Percentiles rank a stretch among this genome's conserved stretches.
These are phyloP conservation scores for Euphonia xanthogaster DNA, from an alignment of 2,797 vertebrate species.

Conservation along the genomic window DNA sequence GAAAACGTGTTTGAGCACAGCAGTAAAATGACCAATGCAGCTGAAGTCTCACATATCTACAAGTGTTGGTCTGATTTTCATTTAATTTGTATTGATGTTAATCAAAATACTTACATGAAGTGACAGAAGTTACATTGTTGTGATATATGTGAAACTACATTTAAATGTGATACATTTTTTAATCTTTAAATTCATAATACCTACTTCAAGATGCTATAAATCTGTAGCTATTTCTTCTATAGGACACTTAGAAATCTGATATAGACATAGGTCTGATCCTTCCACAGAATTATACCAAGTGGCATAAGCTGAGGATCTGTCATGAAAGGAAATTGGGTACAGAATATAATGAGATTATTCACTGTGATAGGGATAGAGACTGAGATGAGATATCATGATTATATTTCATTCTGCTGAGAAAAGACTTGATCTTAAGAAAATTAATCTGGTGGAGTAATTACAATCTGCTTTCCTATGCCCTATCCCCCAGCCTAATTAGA, in stretches of 20 bases:
- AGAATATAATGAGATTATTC: conserved; percentile 15
- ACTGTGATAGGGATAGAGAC: not conserved
- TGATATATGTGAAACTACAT: not conserved
- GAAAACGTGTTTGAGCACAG: not conserved
- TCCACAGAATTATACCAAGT: not conserved
- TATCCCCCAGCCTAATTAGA: not conserved
- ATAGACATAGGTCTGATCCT: not conserved
- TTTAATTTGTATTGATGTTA: not conserved
- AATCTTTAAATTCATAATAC: not conserved
- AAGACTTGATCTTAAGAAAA: not conserved
- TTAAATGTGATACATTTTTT: not conserved
- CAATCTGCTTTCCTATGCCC: not conserved
- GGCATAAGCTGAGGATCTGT: not conserved
- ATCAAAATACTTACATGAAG: not conserved
- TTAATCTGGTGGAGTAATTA: conserved; percentile 10
- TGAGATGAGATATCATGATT: conserved; percentile 4
- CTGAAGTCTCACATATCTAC: not conserved
- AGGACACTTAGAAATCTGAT: not conserved
- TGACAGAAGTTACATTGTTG: not conserved
- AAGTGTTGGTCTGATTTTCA: not conserved
- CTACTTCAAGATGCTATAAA: not conserved
- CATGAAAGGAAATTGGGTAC: conserved; percentile 27
- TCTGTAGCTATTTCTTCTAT: not conserved
- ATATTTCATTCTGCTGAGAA: conserved; percentile 45
- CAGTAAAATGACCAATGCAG: not conserved